Evolutionary conservation across 2,888 invertebrate species (phyloP).

Genomic region (Oscheius sp.): DNA sequence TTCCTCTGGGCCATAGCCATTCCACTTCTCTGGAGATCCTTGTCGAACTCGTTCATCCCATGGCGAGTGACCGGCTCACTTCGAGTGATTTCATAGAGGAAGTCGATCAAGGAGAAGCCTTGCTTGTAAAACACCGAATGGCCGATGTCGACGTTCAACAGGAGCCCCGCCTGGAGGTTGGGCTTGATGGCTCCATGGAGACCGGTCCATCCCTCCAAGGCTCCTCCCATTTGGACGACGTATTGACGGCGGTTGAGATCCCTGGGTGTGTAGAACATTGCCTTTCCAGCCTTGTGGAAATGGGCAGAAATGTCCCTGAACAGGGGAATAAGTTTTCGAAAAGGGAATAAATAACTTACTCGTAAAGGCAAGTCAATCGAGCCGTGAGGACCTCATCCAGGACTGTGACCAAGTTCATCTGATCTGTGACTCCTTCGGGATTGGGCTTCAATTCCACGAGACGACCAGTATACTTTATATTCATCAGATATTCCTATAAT

Average conservation of each 20-base stretch:
- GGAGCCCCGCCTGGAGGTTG: constrained; percentile 14
- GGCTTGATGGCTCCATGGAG: constrained; percentile 37
- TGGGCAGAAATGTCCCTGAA: not conserved
- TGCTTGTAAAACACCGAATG: constrained; percentile 23
- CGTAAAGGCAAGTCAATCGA: not conserved
- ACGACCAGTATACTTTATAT: not conserved
- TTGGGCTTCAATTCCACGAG: not conserved
- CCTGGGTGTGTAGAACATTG: constrained; percentile 22
- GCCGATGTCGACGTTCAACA: constrained; percentile 29
- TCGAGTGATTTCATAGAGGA: not conserved
- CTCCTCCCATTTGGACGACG: constrained; percentile 9
- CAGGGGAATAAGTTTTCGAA: not conserved
- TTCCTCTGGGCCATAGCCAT: constrained; percentile 2
- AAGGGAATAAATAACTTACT: not conserved
- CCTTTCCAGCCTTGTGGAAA: constrained; percentile 5
- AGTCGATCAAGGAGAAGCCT: not conserved
- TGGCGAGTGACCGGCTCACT: not conserved
- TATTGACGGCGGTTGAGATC: not conserved
- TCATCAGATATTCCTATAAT: not conserved
- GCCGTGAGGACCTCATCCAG: constrained; percentile 22
- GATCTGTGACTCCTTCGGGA: not conserved
- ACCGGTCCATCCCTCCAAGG: constrained; percentile 29
- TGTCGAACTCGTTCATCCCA: not conserved
- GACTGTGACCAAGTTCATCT: constrained; percentile 2
- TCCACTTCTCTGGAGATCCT: not conserved